A percentile compares a stretch with the other conserved stretches of the same genome.
Conservation (phyloP, 1,140 invertebrate genomes). For the Lethocerus indicus region DNA sequence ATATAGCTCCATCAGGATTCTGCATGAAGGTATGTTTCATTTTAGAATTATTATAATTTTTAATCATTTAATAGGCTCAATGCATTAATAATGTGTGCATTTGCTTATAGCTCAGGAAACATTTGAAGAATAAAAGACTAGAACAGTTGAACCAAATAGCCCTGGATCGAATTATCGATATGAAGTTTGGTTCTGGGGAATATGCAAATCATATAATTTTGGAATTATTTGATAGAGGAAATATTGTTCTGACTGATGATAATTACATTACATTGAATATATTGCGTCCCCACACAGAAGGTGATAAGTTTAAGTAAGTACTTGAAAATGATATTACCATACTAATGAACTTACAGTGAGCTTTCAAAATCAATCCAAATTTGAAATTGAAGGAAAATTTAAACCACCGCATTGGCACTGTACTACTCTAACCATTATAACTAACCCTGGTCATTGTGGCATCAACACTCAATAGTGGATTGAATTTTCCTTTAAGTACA, state of each 20-base stretch:
- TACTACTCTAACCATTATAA: not conserved
- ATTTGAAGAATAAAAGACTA: slow-evolving; percentile 88
- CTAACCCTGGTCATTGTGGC: not conserved
- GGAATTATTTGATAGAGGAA: slow-evolving; percentile 94
- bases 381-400: not conserved
- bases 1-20: slow-evolving; percentile 85
- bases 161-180: slow-evolving; percentile 71
- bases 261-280: slow-evolving; percentile 87
- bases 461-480: not conserved
- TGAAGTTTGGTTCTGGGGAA: slow-evolving; percentile 90
- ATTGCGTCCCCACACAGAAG: slow-evolving; percentile 80
- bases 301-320: slow-evolving; percentile 62
- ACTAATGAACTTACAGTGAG: not conserved
- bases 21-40: slow-evolving; percentile 71
- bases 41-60: slow-evolving; percentile 6
- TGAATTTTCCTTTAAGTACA: too few relatives aligned
- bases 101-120: slow-evolving; percentile 69
- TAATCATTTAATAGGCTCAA: slow-evolving; percentile 9
- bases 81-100: slow-evolving; percentile 8
- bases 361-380: not conserved
- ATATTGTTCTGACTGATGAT: slow-evolving; percentile 86
- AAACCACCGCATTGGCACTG: not conserved
- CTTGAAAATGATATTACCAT: not conserved
- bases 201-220: slow-evolving; percentile 91
- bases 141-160: slow-evolving; percentile 75